These are phyloP conservation scores for Sebastes kiyomatsui DNA, from an alignment of 2,797 vertebrate species.

Conservation along the genomic window DNA sequence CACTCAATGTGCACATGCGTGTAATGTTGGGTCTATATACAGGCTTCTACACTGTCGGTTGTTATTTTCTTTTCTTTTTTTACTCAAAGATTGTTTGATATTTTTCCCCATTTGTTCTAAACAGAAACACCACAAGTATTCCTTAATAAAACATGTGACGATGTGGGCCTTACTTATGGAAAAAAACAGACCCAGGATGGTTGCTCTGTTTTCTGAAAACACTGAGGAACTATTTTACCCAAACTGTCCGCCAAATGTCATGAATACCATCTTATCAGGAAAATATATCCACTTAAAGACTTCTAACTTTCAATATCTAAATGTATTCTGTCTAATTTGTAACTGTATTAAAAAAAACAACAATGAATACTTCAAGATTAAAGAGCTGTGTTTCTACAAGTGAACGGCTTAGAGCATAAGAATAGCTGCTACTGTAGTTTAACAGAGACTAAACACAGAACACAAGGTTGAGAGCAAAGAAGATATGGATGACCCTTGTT, in stretches of 20 bases:
- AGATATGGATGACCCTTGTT: not conserved
- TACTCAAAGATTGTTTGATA: constrained; percentile 34
- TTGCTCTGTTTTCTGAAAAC: constrained; percentile 45
- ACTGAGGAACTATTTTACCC: not conserved
- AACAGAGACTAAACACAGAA: constrained; percentile 41
- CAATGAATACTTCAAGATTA: not conserved
- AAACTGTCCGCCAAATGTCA: constrained; percentile 2
- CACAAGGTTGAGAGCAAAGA: not conserved
- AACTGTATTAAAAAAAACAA: not conserved
- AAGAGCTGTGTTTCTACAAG: not conserved
- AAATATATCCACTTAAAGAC: not conserved
- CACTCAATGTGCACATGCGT: not conserved
- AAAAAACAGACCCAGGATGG: constrained; percentile 17
- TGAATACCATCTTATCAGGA: not conserved
- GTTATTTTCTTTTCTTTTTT: constrained; percentile 9
- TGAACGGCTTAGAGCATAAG: not conserved
- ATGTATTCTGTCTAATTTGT: not conserved
- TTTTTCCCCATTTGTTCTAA: constrained; percentile 9
- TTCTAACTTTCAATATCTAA: not conserved
- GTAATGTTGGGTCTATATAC: not conserved
- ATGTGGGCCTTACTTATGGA: constrained; percentile 31
- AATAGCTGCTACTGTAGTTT: not conserved
- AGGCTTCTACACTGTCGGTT: not conserved
- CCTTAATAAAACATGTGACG: constrained; percentile 44
- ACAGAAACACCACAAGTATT: constrained; percentile 45